phyloP scores from a whole-genome alignment of 1,140 invertebrate species.

The Drosophila oshimai region DNA sequence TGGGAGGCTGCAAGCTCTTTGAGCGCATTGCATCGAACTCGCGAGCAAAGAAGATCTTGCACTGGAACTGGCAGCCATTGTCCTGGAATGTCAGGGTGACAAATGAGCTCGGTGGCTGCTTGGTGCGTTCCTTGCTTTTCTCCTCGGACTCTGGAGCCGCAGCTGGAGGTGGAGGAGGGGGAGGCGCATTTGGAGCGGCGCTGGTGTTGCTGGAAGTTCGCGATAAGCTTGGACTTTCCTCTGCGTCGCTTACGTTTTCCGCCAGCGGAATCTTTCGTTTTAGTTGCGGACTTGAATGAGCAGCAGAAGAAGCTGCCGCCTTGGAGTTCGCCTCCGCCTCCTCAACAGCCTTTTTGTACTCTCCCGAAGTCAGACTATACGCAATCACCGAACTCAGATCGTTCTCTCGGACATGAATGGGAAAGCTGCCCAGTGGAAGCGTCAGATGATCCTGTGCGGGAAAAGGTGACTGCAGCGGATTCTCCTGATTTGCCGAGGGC shows the following conservation, averaged over 20 bases:
- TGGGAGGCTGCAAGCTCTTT: constrained; percentile 58
- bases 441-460: constrained; percentile 87
- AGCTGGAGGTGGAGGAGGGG: background rate
- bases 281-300: constrained; percentile 60
- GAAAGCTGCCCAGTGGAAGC: constrained; percentile 85
- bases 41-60: constrained; percentile 93
- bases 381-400: constrained; percentile 96
- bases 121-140: constrained; percentile 45
- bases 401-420: constrained; percentile 91
- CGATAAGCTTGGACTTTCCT: constrained; percentile 37
- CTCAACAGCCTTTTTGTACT: constrained; percentile 86
- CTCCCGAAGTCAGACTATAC: constrained; percentile 89
- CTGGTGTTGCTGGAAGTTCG: constrained; percentile 35
- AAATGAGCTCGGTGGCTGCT: constrained; percentile 83
- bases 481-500: constrained; percentile 83
- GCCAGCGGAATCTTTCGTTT: constrained; percentile 50
- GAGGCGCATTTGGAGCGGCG: background rate
- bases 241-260: constrained; percentile 47
- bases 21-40: constrained; percentile 91
- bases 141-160: constrained; percentile 32
- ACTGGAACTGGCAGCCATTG: constrained; percentile 90
- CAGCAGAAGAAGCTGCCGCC: background rate
- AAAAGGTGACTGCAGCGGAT: constrained; percentile 85
- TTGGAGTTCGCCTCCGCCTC: constrained; percentile 22
- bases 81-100: constrained; percentile 89